Percentiles rank a stretch among this genome's conserved stretches.
These are phyloP conservation scores for Sebastes dallii DNA, from an alignment of 2,797 vertebrate species.

Conservation along the genomic window DNA sequence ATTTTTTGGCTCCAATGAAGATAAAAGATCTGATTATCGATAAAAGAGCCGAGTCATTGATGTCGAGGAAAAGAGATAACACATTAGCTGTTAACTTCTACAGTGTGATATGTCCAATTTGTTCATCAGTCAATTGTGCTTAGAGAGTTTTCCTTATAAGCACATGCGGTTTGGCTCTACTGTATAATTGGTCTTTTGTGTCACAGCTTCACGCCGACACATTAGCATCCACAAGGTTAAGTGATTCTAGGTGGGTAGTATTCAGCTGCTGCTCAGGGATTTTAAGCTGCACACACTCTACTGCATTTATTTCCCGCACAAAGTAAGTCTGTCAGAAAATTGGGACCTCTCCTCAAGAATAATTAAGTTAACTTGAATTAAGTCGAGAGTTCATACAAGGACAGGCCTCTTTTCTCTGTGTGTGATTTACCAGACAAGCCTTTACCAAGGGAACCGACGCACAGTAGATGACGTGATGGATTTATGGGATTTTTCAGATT, in stretches of 20 bases:
- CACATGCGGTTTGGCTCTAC: background rate
- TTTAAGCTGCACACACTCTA: background rate
- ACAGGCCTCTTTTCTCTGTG: background rate
- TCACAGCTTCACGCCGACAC: background rate
- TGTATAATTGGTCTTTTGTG: constrained; percentile 13
- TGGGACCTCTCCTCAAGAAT: background rate
- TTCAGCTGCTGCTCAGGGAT: background rate
- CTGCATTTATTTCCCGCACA: background rate
- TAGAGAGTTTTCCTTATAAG: background rate
- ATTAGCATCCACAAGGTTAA: constrained; percentile 23
- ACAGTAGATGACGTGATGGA: background rate
- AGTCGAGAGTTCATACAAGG: background rate
- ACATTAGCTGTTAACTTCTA: background rate
- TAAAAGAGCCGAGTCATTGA: constrained; percentile 32
- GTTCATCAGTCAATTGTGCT: background rate
- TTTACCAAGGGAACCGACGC: background rate
- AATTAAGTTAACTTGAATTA: background rate
- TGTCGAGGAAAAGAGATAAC: background rate
- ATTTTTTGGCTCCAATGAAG: constrained; percentile 41
- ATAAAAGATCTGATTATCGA: constrained; percentile 64
- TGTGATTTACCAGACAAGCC: background rate
- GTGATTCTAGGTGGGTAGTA: background rate
- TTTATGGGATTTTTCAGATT: background rate
- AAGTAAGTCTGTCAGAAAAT: background rate
- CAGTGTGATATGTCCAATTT: background rate